A percentile compares a stretch with the other conserved stretches of the same genome.
These are phyloP conservation scores for Latheticus oryzae DNA, from an alignment of 2,888 invertebrate genomes.

Conservation along the genomic window DNA sequence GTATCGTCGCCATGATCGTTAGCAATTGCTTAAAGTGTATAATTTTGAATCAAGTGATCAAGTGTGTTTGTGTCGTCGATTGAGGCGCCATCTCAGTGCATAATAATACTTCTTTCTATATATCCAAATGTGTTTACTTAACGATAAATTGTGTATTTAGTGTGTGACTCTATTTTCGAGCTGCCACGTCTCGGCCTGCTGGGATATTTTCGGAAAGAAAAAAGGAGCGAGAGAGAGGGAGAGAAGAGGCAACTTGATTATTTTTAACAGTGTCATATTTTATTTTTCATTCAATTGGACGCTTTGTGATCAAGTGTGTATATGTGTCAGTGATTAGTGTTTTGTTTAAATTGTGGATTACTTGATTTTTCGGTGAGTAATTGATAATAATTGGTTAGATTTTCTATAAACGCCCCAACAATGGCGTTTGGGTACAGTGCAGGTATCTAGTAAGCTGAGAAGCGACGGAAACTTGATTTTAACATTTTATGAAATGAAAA, in stretches of 20 bases:
- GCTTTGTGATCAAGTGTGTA: conserved; percentile 23
- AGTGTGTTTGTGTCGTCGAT: conserved; percentile 30
- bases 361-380: no score
- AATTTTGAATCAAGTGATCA: no score
- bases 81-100: conserved; percentile 34
- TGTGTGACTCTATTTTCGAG: conserved; percentile 54
- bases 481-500: no score
- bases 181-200: conserved; percentile 53
- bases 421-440: conserved; percentile 6
- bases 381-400: no score
- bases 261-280: conserved; percentile 35
- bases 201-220: conserved; percentile 35
- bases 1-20: no score
- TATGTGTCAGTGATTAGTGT: conserved; percentile 32
- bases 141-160: conserved; percentile 56
- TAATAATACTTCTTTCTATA: no score
- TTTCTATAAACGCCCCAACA: conserved; percentile 1
- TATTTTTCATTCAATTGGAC: conserved; percentile 29
- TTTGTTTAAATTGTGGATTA: conserved; percentile 31
- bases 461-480: no score
- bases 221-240: conserved; percentile 3
- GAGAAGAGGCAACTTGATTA: conserved; percentile 7
- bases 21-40: no score
- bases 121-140: conserved; percentile 55
- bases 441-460: conserved; percentile 2